Conservation (phyloP, 2,113 vertebrate species). For the Macheiramphus alcinus region DNA sequence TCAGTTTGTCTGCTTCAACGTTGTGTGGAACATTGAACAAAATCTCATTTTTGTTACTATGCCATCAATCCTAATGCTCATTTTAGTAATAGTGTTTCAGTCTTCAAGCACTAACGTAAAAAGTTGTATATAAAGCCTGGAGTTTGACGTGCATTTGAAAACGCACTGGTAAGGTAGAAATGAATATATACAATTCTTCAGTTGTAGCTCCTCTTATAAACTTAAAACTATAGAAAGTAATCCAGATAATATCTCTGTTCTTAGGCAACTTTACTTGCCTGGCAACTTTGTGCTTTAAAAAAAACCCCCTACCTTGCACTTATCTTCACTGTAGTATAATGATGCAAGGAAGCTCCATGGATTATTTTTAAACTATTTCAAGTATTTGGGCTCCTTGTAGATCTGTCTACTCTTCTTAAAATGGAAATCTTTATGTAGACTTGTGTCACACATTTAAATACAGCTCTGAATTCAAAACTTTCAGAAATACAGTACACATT, state of each 20-base stretch:
- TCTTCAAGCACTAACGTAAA: not conserved
- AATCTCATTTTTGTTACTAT: not conserved
- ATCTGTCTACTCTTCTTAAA: not conserved
- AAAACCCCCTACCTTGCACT: not conserved
- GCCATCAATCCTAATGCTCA: not conserved
- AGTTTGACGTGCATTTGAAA: not conserved
- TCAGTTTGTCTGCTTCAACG: not conserved
- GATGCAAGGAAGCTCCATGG: not conserved
- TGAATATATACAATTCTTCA: not conserved
- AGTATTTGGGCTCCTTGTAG: not conserved
- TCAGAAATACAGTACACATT: not conserved
- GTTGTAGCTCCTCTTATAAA: not conserved
- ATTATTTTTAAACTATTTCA: not conserved
- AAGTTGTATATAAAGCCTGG: not conserved
- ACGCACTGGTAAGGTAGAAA: not conserved
- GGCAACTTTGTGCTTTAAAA: not conserved
- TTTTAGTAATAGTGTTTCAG: not conserved
- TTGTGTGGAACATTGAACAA: not conserved
- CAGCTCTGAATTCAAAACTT: not conserved
- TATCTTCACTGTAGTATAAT: not conserved
- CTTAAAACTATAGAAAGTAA: not conserved
- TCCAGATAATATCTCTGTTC: not conserved
- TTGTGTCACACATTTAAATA: not conserved
- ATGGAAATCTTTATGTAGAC: not conserved
- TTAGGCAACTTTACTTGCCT: not conserved